A percentile compares a stretch with the other conserved stretches of the same genome.
These are phyloP conservation scores for Ganaspis brasiliensis DNA, from an alignment of 2,888 invertebrate species.

Conservation along the genomic window DNA sequence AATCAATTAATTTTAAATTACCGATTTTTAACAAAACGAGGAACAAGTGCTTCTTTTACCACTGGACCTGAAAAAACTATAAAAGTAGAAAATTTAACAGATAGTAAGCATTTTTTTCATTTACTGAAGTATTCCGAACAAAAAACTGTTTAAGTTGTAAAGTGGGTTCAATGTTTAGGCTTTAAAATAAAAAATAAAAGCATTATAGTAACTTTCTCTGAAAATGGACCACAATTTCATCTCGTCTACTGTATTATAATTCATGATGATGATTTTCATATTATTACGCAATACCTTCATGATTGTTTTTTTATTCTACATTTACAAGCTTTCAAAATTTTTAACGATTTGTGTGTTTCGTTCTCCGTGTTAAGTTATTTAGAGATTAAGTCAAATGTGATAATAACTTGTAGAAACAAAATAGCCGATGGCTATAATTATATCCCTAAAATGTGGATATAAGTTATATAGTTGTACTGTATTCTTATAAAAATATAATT, in stretches of 20 bases:
- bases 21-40: neutral
- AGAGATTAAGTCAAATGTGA: neutral
- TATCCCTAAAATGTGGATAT: too few species aligned
- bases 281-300: neutral
- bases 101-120: neutral
- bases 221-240: constrained; percentile 5
- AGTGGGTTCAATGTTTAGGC: constrained; percentile 11
- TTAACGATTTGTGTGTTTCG: neutral
- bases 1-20: constrained; percentile 6
- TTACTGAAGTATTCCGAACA: neutral
- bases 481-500: too few species aligned
- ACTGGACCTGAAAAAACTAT: too few species aligned
- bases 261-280: neutral
- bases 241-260: neutral
- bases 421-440: neutral
- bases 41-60: neutral
- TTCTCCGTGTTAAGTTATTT: neutral
- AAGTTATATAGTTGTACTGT: too few species aligned
- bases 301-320: neutral
- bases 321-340: constrained; percentile 10
- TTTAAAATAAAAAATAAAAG: neutral
- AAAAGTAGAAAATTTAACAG: neutral
- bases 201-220: neutral
- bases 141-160: neutral
- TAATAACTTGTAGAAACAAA: neutral